Conservation (phyloP, 1,140 invertebrate genomes). For the Caenorhabditis inopinata region DNA sequence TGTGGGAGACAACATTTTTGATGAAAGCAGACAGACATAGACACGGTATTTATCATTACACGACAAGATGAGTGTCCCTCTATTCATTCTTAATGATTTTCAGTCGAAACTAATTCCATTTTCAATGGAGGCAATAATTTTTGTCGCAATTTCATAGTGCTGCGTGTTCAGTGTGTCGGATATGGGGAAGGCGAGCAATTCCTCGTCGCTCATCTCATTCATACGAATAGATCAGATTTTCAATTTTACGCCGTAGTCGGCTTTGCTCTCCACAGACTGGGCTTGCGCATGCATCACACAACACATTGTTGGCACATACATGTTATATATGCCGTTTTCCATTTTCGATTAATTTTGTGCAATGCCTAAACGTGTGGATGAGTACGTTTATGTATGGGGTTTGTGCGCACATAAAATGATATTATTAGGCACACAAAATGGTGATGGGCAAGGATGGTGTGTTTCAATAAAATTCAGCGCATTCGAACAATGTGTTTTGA, state of each 20-base stretch:
- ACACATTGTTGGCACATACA: neutral
- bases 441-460: neutral
- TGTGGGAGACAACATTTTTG: too few relatives aligned
- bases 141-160: too few relatives aligned
- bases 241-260: neutral
- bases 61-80: neutral
- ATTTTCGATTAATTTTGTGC: constrained; percentile 14
- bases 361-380: neutral
- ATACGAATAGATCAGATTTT: constrained; percentile 18
- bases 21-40: too few relatives aligned
- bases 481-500: too few relatives aligned
- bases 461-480: neutral
- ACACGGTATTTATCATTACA: too few relatives aligned
- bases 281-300: neutral
- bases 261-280: too few relatives aligned
- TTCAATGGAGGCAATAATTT: neutral
- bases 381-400: neutral
- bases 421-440: constrained; percentile 15
- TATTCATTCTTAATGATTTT: neutral
- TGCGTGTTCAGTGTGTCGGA: neutral
- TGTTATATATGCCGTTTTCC: neutral
- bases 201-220: too few relatives aligned
- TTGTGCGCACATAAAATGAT: constrained; percentile 14
- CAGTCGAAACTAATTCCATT: neutral
- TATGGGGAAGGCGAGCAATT: neutral